Evolutionary conservation across 2,888 invertebrate species (phyloP).

Genomic region (Shargacucullia verbasci): DNA sequence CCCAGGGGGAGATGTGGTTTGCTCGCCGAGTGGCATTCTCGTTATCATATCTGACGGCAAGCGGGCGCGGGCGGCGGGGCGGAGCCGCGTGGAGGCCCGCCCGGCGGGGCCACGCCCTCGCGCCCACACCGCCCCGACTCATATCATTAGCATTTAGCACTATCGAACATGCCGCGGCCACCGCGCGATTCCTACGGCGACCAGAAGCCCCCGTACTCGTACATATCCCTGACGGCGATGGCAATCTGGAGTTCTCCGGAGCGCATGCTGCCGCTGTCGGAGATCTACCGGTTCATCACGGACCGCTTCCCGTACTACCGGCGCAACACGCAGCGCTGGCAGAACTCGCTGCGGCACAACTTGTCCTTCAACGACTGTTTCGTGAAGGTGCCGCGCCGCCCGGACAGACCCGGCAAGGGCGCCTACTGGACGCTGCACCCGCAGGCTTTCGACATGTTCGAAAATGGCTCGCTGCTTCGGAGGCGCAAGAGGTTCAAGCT

Average conservation of each 20-base stretch:
- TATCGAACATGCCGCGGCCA: constrained; percentile 95
- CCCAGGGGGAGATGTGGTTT: constrained; percentile 80
- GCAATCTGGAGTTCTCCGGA: constrained; percentile 99
- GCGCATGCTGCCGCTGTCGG: constrained; percentile 95
- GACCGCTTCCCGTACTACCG: constrained; percentile 96
- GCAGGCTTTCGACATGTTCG: constrained; percentile 95
- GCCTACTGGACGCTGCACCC: constrained; percentile 96
- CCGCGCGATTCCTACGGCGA: constrained; percentile 98
- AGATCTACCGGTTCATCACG: constrained; percentile 94
- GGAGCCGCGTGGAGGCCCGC: constrained; percentile 54
- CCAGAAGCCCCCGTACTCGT: constrained; percentile 99
- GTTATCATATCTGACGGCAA: constrained; percentile 78
- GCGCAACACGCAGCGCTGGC: constrained; percentile 96
- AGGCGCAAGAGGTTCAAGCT: constrained; percentile 95
- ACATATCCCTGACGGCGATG: constrained; percentile 99
- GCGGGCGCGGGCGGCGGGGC: constrained; percentile 51
- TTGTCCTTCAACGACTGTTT: constrained; percentile 99
- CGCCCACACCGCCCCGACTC: constrained; percentile 66
- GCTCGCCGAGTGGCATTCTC: constrained; percentile 81
- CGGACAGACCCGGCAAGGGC: constrained; percentile 95
- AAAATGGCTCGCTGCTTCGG: constrained; percentile 95
- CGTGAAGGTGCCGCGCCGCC: constrained; percentile 95
- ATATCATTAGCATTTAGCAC: constrained; percentile 90
- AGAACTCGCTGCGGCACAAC: constrained; percentile 96
- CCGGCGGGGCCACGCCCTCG: constrained; percentile 54